Conservation (phyloP, 2,113 vertebrate species). For the Hippocampus zosterae region DNA sequence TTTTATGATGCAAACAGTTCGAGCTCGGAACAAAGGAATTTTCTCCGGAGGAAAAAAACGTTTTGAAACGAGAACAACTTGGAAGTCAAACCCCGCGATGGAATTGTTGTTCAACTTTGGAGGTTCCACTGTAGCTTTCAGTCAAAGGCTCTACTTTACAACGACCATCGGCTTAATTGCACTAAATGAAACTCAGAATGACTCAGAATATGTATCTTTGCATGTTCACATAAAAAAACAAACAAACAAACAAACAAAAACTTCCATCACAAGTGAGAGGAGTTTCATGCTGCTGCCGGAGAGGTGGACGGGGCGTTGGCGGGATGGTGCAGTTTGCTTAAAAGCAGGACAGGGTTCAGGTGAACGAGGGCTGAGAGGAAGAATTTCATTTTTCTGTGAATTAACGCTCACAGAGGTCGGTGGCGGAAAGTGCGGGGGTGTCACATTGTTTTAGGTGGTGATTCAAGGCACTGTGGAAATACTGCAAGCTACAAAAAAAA, state of each 20-base stretch:
- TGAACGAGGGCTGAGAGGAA: constrained; percentile 6
- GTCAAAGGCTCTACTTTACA: background rate
- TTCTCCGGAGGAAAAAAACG: background rate
- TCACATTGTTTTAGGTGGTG: constrained; percentile 9
- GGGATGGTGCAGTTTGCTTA: constrained; percentile 32
- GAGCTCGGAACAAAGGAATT: background rate
- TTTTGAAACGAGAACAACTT: background rate
- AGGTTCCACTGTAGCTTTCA: background rate
- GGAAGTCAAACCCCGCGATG: background rate
- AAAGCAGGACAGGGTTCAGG: constrained; percentile 29
- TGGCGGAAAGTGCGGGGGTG: constrained; percentile 4
- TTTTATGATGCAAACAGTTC: background rate
- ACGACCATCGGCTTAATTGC: background rate
- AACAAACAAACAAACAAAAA: background rate
- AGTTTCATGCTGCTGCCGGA: constrained; percentile 54
- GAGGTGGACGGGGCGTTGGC: constrained; percentile 13
- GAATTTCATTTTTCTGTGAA: constrained; percentile 1
- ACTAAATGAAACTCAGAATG: constrained; percentile 47
- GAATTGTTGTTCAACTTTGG: background rate
- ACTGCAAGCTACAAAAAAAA: constrained; percentile 2
- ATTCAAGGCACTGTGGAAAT: constrained; percentile 2
- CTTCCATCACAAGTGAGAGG: constrained; percentile 49
- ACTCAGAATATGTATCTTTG: constrained; percentile 10
- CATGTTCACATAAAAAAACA: constrained; percentile 29
- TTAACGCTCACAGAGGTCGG: constrained; percentile 4